Evolutionary conservation across 2,888 invertebrate genomes (phyloP).

Genomic region (Drosophila subsilvestris): DNA sequence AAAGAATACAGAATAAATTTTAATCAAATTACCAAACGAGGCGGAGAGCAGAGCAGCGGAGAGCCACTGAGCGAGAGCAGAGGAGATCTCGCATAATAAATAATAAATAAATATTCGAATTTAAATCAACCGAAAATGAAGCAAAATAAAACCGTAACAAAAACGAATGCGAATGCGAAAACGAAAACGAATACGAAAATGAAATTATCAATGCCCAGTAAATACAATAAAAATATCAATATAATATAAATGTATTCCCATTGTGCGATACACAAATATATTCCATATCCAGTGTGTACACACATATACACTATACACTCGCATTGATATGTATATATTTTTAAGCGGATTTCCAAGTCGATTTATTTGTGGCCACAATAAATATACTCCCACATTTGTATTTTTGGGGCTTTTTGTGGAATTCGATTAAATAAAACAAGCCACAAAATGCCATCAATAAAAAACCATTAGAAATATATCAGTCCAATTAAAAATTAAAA

Average conservation of each 20-base stretch:
- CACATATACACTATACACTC: too few species aligned
- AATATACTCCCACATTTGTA: conserved; percentile 28
- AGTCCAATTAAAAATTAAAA: conserved; percentile 54
- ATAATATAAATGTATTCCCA: conserved; percentile 12
- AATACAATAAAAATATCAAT: conserved; percentile 35
- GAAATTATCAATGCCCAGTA: conserved; percentile 27
- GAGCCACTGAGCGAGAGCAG: background rate
- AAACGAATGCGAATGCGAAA: background rate
- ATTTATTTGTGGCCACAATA: conserved; percentile 57
- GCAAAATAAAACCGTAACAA: conserved; percentile 9
- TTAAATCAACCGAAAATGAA: conserved; percentile 36
- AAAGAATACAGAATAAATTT: conserved; percentile 31
- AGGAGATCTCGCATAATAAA: conserved; percentile 35
- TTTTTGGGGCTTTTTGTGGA: conserved; percentile 25
- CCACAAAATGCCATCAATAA: conserved; percentile 19
- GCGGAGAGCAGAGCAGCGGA: background rate
- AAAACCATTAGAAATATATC: conserved; percentile 15
- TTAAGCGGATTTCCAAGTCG: conserved; percentile 64
- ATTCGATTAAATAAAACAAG: conserved; percentile 42
- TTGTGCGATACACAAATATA: background rate
- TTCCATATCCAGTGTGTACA: background rate
- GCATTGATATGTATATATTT: conserved; percentile 3
- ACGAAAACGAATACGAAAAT: conserved; percentile 14
- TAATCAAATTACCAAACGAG: conserved; percentile 49
- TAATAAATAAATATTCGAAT: conserved; percentile 44